Evolutionary conservation across 2,113 vertebrate genomes (phyloP).

Genomic region (Oxyura jamaicensis): DNA sequence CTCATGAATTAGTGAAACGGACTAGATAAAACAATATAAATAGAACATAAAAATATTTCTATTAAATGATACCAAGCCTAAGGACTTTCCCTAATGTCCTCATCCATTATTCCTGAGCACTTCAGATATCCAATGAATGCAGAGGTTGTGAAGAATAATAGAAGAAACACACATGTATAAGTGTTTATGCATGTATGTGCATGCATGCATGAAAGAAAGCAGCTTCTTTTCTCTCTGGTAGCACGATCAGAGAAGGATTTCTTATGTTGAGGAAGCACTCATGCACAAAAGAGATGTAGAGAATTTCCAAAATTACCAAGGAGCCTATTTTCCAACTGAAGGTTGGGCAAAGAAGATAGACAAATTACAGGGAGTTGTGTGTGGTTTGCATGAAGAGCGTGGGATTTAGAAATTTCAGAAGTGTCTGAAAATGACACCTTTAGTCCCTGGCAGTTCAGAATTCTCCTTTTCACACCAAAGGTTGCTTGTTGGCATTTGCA

Average conservation of each 20-base stretch:
- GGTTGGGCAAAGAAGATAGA: background rate
- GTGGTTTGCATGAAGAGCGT: background rate
- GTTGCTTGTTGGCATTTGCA: background rate
- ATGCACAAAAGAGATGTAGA: background rate
- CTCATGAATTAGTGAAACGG: conserved; percentile 65
- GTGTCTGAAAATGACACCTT: background rate
- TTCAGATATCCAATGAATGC: background rate
- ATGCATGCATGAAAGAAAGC: background rate
- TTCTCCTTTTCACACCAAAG: background rate
- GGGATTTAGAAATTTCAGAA: background rate
- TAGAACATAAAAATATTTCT: conserved; percentile 60
- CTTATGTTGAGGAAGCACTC: background rate
- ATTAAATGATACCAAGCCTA: conserved; percentile 70
- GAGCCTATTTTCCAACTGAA: background rate
- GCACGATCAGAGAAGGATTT: background rate
- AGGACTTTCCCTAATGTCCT: conserved; percentile 40
- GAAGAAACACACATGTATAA: background rate
- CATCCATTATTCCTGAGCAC: conserved; percentile 12
- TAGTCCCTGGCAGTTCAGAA: background rate
- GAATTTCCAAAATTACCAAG: background rate
- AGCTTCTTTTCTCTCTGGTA: background rate
- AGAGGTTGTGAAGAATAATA: background rate
- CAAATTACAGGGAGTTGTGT: background rate
- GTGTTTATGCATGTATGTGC: background rate
- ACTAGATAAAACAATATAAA: conserved; percentile 76